phyloP scores from a whole-genome alignment of 2,888 invertebrate genomes.

The Thysanoteuthis rhombus region DNA sequence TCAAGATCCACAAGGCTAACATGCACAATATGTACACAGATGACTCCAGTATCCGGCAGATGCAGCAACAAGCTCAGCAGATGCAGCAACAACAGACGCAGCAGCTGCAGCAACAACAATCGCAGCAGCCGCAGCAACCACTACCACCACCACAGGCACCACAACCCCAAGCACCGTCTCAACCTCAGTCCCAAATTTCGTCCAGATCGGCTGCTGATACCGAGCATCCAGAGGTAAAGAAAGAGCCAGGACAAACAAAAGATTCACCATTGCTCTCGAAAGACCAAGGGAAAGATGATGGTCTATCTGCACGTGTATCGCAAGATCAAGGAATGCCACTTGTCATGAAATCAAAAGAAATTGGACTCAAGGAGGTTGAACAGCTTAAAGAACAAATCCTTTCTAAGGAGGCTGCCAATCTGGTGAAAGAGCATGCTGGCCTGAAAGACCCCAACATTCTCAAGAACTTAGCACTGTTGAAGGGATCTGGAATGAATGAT shows the following conservation, averaged over 20 bases:
- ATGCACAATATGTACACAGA: slow-evolving; percentile 63
- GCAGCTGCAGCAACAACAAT: slow-evolving; percentile 57
- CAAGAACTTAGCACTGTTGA: slow-evolving; percentile 25
- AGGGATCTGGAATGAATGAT: slow-evolving; percentile 29
- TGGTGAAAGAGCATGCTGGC: not conserved
- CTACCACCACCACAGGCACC: slow-evolving; percentile 36
- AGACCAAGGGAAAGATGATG: slow-evolving; percentile 12
- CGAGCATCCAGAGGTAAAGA: slow-evolving; percentile 28
- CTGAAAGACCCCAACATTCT: slow-evolving; percentile 28
- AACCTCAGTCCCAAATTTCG: slow-evolving; percentile 72
- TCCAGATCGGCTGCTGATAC: not conserved
- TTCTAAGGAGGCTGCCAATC: slow-evolving; percentile 16
- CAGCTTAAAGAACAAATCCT: slow-evolving; percentile 22
- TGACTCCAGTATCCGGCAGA: slow-evolving; percentile 42
- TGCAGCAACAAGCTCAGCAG: slow-evolving; percentile 18
- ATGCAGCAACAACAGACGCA: slow-evolving; percentile 37
- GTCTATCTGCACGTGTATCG: not conserved
- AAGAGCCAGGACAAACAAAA: not conserved
- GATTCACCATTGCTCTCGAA: not conserved
- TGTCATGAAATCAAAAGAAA: slow-evolving; percentile 24
- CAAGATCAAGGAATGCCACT: slow-evolving; percentile 30
- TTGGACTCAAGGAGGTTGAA: slow-evolving; percentile 21
- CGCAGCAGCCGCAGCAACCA: slow-evolving; percentile 71
- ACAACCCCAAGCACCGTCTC: slow-evolving; percentile 53
- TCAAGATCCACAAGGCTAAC: slow-evolving; percentile 66